These are phyloP conservation scores for Tortrix viridana DNA, from an alignment of 2,888 invertebrate genomes.

Conservation along the genomic window DNA sequence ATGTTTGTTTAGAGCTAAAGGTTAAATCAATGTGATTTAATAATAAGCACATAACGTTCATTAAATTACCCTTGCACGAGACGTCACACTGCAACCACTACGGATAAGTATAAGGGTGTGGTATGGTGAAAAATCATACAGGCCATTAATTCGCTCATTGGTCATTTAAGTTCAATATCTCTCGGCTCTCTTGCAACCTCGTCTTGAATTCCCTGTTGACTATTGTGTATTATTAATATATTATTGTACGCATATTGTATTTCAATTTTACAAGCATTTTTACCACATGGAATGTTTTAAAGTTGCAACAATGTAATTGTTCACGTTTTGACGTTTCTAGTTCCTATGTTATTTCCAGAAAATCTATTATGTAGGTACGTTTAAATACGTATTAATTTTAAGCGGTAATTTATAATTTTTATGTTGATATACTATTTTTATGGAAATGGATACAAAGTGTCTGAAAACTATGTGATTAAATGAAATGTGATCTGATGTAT, in stretches of 20 bases:
- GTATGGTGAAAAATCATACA: too few relatives aligned
- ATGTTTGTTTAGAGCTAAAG: slow-evolving; percentile 28
- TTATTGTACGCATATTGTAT: slow-evolving; percentile 11
- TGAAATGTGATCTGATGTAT: neutral
- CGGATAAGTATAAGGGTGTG: too few relatives aligned
- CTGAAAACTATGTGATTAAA: slow-evolving; percentile 26
- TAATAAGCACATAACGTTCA: slow-evolving; percentile 1
- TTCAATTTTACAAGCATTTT: slow-evolving; percentile 11
- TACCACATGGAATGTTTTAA: slow-evolving; percentile 15
- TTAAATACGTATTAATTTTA: slow-evolving; percentile 15
- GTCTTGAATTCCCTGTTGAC: slow-evolving; percentile 18
- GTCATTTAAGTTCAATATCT: neutral
- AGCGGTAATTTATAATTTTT: slow-evolving; percentile 21
- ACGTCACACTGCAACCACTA: too few relatives aligned
- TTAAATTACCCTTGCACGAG: too few relatives aligned
- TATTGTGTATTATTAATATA: slow-evolving; percentile 6
- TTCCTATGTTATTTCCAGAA: slow-evolving; percentile 1
- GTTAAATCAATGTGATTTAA: slow-evolving; percentile 16
- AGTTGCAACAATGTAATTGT: slow-evolving; percentile 32
- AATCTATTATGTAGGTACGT: too few relatives aligned
- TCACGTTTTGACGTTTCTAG: slow-evolving; percentile 5
- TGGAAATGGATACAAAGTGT: slow-evolving; percentile 30
- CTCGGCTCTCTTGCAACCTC: slow-evolving; percentile 25
- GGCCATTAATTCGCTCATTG: neutral
- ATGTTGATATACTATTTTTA: slow-evolving; percentile 15